Conservation (phyloP, 2,113 vertebrate species). For the Rhinopomastus cyanomelas region DNA sequence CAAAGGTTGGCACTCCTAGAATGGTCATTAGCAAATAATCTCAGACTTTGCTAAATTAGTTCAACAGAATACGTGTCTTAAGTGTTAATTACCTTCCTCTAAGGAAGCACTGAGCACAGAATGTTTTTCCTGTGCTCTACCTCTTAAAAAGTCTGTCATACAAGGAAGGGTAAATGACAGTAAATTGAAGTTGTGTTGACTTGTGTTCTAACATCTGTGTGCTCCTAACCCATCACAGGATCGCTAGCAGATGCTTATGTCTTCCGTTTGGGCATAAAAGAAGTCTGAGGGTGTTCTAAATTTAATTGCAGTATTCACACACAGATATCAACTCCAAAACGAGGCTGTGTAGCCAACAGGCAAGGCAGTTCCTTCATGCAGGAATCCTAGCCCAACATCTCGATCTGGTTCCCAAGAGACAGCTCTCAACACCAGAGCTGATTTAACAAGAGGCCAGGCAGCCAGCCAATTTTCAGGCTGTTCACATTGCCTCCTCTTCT, state of each 20-base stretch:
- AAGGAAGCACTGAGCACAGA: neutral
- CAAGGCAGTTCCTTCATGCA: neutral
- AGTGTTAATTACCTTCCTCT: neutral
- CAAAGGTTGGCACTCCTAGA: neutral
- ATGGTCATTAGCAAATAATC: neutral
- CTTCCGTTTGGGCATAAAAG: neutral
- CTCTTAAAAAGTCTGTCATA: neutral
- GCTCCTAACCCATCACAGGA: too few relatives aligned
- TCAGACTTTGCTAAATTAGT: neutral
- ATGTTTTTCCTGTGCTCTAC: neutral
- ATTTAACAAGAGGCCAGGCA: conserved; percentile 29
- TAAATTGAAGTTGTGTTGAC: neutral
- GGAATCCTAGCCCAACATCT: conserved; percentile 30
- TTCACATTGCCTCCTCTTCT: conserved; percentile 23
- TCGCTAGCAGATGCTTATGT: neutral
- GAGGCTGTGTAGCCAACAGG: conserved; percentile 9
- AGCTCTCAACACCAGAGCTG: neutral
- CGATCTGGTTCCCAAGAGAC: conserved; percentile 51
- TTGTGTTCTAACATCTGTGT: conserved; percentile 3
- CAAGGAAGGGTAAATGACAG: neutral
- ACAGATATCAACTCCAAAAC: neutral
- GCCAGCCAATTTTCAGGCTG: conserved; percentile 52
- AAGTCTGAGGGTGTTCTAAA: conserved; percentile 19
- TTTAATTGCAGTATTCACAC: neutral
- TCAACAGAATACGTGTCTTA: neutral